A percentile compares a stretch with the other conserved stretches of the same genome.
Evolutionary conservation across 2,113 vertebrate genomes (phyloP).

Genomic region (Alaudala cheleensis): DNA sequence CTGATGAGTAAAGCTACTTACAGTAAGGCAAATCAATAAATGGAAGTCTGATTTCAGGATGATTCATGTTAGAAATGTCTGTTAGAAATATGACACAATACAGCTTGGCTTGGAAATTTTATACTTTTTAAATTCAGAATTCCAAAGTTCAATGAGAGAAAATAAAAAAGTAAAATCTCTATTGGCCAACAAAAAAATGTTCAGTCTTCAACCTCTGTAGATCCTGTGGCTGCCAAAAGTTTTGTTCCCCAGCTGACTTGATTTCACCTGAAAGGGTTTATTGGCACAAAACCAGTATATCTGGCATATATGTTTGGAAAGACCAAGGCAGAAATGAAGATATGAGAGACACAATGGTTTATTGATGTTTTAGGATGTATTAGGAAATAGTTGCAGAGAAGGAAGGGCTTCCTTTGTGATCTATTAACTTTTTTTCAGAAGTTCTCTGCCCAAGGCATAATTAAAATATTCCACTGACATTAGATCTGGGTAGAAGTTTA

Average conservation of each 20-base stretch:
- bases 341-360: not conserved
- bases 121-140: not conserved
- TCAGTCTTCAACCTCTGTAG: not conserved
- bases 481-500: not conserved
- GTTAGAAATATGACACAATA: not conserved
- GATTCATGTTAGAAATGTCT: not conserved
- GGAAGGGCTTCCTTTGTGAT: not conserved
- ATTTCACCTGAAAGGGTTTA: not conserved
- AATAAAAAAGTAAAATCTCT: not conserved
- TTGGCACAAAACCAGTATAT: not conserved
- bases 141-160: not conserved
- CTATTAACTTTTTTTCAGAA: not conserved
- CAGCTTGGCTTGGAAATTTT: not conserved
- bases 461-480: not conserved
- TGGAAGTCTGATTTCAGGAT: not conserved
- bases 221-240: not conserved
- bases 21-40: not conserved
- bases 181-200: not conserved
- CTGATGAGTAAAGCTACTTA: not conserved
- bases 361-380: not conserved
- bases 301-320: not conserved
- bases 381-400: not conserved
- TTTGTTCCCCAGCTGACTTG: not conserved
- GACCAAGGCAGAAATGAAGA: not conserved
- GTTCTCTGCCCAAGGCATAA: not conserved